A percentile compares a stretch with the other conserved stretches of the same genome.
These are phyloP conservation scores for Acrossocheilus wenchowensis DNA, from an alignment of 2,797 vertebrate species.

Conservation along the genomic window DNA sequence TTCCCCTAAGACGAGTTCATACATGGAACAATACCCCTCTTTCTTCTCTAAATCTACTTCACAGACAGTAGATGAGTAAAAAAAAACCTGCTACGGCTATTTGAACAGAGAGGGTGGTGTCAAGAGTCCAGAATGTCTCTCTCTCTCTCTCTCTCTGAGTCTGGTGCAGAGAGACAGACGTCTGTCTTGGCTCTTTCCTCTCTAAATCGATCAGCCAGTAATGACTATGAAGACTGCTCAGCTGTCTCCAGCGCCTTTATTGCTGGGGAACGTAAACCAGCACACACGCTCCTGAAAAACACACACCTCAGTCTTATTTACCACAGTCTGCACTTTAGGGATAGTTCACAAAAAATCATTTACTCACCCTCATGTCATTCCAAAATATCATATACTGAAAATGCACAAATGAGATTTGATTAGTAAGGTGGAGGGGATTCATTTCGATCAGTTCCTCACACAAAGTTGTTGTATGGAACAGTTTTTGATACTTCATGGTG, in stretches of 20 bases:
- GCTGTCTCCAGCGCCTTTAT: constrained; percentile 61
- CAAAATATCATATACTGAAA: not conserved
- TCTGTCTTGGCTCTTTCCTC: constrained; percentile 64
- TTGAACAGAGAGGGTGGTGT: constrained; percentile 59
- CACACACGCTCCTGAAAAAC: constrained; percentile 49
- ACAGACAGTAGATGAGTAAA: constrained; percentile 55
- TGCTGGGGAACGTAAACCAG: constrained; percentile 59
- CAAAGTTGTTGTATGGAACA: not conserved
- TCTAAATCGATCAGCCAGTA: constrained; percentile 62
- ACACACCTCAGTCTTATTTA: constrained; percentile 44
- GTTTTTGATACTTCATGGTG: not conserved
- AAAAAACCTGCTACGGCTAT: constrained; percentile 52
- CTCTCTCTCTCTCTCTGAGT: not conserved
- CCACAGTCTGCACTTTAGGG: constrained; percentile 39
- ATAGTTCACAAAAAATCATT: not conserved
- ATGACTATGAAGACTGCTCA: constrained; percentile 69
- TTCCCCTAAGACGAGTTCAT: constrained; percentile 58
- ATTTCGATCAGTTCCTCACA: not conserved
- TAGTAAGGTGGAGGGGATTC: too few relatives aligned
- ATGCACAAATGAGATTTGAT: not conserved
- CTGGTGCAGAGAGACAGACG: constrained; percentile 59
- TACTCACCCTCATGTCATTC: not conserved
- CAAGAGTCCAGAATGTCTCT: constrained; percentile 49
- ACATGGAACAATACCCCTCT: constrained; percentile 58
- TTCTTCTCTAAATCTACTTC: constrained; percentile 55